Evolutionary conservation across 2,113 vertebrate species (phyloP), one percentile per base, ranked within the genome.

Genomic region (Progne subis): DNA sequence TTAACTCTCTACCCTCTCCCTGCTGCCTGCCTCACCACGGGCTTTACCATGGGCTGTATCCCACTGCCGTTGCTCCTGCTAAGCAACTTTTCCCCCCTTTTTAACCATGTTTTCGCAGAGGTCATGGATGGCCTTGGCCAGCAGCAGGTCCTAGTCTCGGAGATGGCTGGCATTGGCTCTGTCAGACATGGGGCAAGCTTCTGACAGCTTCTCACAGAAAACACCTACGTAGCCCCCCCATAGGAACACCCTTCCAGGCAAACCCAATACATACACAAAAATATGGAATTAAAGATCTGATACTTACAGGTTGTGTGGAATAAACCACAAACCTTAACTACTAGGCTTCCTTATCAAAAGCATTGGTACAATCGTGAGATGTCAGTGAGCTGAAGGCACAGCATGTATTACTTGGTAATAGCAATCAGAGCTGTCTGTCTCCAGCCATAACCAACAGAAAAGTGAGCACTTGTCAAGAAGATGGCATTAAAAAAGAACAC

Each of bases 381-480:
- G 70, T 39, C 41, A 39, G 60, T 46, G 29, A 69, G 74, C 69
- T 91, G 76, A 90, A 86, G 59, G 49, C n/a, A 68, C 31, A 70
- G 53, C 53, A 70, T 23, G 11, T 34, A 89, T 74, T 55, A 82
- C 52, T 37, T 49, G 64, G 25, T 79, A 88, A 57, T 2, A 80
- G 47, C 79, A 87, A 93, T 76, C 75, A 70, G 68, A 76, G 53
- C 74, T 88, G 77, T 56, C 90, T 80, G 34, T 85, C 90, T 85
- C 28, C 3, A 75, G 31, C 23, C 71, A 63, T 46, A 88, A 76
- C 31, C n/a, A 32, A 1, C 14, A 77, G 41, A 80, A 90, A 80
- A 92, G 70, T 8, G 39, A 91, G 77, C 11, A 14, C 50, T 83
- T 88, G 44, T 82, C 79, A 87, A 41, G 46, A 72, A 81, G 68